Conservation (phyloP, 2,113 vertebrate species). For the Aythya baeri region DNA sequence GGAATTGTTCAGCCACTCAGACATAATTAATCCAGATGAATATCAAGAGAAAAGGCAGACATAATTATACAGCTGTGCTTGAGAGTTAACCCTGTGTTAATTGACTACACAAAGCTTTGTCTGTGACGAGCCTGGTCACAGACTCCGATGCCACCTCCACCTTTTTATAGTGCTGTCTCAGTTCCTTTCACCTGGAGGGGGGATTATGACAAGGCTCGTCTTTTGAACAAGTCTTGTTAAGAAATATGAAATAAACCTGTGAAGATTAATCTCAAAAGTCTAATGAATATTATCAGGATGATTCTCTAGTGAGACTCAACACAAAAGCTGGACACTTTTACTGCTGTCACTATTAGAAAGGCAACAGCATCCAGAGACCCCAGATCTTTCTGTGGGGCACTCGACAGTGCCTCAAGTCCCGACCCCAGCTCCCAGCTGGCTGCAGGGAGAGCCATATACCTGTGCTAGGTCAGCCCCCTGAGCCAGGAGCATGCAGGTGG, state of each 20-base stretch:
- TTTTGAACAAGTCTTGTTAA: not conserved
- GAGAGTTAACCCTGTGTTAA: not conserved
- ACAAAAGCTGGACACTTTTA: not conserved
- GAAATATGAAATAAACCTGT: not conserved
- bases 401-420: not conserved
- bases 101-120: not conserved
- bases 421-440: not conserved
- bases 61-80: not conserved
- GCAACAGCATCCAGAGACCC: not conserved
- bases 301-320: not conserved
- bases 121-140: not conserved
- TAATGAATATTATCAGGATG: not conserved
- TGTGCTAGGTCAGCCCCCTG: not conserved
- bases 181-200: not conserved
- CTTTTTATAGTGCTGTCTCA: not conserved
- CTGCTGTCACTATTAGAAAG: not conserved
- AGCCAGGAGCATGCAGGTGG: accelerated
- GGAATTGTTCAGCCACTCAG: not conserved
- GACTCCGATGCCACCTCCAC: not conserved
- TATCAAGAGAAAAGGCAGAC: not conserved
- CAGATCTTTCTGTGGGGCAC: not conserved
- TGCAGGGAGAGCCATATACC: not conserved
- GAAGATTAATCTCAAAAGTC: not conserved
- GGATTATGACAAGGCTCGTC: not conserved
- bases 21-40: not conserved